Evolutionary conservation across 2,113 vertebrate species (phyloP).

Genomic region (Murina feae): DNA sequence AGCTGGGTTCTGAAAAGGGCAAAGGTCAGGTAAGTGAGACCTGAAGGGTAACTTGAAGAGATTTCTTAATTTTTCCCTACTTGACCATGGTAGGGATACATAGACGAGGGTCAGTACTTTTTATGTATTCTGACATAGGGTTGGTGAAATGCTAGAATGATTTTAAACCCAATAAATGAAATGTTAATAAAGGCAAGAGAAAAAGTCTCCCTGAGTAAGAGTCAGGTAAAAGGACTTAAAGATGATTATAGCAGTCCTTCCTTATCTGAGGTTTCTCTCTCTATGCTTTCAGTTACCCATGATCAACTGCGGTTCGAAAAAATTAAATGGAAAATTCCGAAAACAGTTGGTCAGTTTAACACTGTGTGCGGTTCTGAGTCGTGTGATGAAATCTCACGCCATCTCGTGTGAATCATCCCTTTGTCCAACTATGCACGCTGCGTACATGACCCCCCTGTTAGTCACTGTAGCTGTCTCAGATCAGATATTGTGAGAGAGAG

Average conservation of each 20-base stretch:
- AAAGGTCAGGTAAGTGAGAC: background rate
- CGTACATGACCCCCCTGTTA: background rate
- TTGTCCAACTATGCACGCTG: background rate
- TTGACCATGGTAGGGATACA: background rate
- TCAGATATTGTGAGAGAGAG: background rate
- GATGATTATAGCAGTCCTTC: background rate
- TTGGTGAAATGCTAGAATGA: background rate
- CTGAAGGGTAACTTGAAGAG: background rate
- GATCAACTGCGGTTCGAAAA: background rate
- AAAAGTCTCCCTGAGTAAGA: background rate
- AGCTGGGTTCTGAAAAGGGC: background rate
- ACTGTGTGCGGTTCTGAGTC: background rate
- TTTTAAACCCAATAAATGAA: slow-evolving; percentile 1
- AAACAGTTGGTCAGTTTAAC: background rate
- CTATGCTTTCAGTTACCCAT: background rate
- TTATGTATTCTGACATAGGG: background rate
- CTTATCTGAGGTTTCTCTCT: too few species aligned
- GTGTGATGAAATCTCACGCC: background rate
- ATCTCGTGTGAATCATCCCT: background rate
- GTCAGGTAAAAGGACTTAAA: background rate
- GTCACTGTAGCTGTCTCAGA: background rate
- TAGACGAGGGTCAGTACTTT: background rate
- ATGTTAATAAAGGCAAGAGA: background rate
- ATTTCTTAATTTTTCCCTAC: background rate
- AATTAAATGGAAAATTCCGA: background rate